phyloP scores from a whole-genome alignment of 92 coral and sea anemone species.

The Paragorgia papillata region DNA sequence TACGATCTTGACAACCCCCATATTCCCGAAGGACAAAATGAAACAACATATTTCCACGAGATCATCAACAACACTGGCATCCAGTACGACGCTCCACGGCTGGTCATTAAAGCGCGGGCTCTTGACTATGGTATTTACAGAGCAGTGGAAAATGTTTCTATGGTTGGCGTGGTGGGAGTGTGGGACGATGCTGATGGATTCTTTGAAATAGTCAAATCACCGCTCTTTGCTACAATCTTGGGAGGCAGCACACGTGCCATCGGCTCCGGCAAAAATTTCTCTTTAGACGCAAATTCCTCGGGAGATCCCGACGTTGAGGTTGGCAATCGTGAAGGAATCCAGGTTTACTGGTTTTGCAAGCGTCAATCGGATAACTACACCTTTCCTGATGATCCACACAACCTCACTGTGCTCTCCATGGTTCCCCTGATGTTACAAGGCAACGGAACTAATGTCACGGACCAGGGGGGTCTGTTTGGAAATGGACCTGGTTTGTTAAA shows the following conservation, averaged over 20 bases:
- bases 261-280: slow-evolving; percentile 62
- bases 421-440: neutral
- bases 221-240: slow-evolving; percentile 52
- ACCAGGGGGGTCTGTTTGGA: slow-evolving; percentile 24
- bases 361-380: slow-evolving; percentile 49
- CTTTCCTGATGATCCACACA: slow-evolving; percentile 49
- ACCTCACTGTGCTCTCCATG: slow-evolving; percentile 23
- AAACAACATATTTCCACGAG: slow-evolving; percentile 25
- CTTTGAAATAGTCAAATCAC: slow-evolving; percentile 57
- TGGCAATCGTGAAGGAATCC: slow-evolving; percentile 19
- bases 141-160: slow-evolving; percentile 48
- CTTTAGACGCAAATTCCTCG: slow-evolving; percentile 50
- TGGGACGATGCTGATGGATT: slow-evolving; percentile 51
- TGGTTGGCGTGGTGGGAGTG: slow-evolving; percentile 73
- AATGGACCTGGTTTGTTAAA: slow-evolving; percentile 24
- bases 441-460: slow-evolving; percentile 5
- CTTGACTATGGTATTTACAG: slow-evolving; percentile 57
- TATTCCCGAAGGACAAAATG: slow-evolving; percentile 28
- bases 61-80: slow-evolving; percentile 4
- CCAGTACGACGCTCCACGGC: slow-evolving; percentile 17
- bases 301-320: slow-evolving; percentile 75
- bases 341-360: slow-evolving; percentile 84
- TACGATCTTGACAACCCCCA: slow-evolving; percentile 16
- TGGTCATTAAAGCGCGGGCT: slow-evolving; percentile 61
- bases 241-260: slow-evolving; percentile 73